Conservation (phyloP, 2,888 invertebrate species). For the Lithophane semibrunnea region DNA sequence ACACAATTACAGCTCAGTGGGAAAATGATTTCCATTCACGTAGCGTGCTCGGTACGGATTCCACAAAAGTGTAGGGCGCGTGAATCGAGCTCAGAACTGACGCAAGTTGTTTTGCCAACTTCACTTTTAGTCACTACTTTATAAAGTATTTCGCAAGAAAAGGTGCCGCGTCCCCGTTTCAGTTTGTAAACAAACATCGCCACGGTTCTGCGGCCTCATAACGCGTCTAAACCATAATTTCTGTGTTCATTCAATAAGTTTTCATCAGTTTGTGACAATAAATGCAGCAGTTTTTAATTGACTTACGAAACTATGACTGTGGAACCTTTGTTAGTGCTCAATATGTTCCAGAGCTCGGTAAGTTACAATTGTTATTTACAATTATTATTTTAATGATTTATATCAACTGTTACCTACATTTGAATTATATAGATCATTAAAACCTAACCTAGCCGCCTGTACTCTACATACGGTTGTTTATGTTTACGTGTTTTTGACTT, state of each 20-base stretch:
- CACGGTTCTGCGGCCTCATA: constrained; percentile 57
- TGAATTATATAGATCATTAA: too few relatives aligned
- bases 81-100: constrained; percentile 70
- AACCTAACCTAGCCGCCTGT: not conserved
- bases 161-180: constrained; percentile 83
- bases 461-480: not conserved
- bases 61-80: constrained; percentile 56
- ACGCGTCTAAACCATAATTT: constrained; percentile 41
- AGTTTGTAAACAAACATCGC: constrained; percentile 81
- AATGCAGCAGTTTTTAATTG: constrained; percentile 30
- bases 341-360: constrained; percentile 50
- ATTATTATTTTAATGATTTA: not conserved
- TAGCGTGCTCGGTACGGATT: constrained; percentile 39
- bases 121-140: constrained; percentile 82
- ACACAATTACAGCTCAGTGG: constrained; percentile 20
- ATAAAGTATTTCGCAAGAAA: constrained; percentile 83
- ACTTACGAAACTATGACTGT: constrained; percentile 42
- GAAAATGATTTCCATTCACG: constrained; percentile 49
- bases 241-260: constrained; percentile 38
- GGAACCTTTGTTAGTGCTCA: constrained; percentile 51
- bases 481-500: constrained; percentile 8
- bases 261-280: constrained; percentile 41
- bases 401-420: not conserved
- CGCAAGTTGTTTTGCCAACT: constrained; percentile 86
- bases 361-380: constrained; percentile 32